Evolutionary conservation across 2,113 vertebrate species (phyloP).

Genomic region (Tor tambroides): DNA sequence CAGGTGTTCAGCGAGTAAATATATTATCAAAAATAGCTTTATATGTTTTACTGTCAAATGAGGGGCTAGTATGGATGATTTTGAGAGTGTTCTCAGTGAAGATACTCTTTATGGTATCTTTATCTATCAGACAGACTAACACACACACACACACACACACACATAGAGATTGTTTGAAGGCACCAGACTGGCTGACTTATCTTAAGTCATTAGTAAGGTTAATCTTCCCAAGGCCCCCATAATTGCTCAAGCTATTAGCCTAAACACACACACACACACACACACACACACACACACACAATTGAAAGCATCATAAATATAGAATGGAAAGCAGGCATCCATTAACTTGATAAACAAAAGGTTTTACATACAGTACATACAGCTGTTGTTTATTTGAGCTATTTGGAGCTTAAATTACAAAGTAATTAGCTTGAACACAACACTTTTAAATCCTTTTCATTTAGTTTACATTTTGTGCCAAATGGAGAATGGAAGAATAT

Average conservation of each 20-base stretch:
- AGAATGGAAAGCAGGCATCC: constrained; percentile 2
- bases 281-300: constrained; percentile 13
- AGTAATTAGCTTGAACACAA: neutral
- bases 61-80: neutral
- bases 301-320: constrained; percentile 3
- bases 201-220: constrained; percentile 39
- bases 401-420: neutral
- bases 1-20: neutral
- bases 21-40: neutral
- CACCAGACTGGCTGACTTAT: constrained; percentile 40
- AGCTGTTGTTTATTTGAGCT: constrained; percentile 2
- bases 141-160: neutral
- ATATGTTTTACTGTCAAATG: neutral
- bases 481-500: neutral
- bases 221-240: constrained; percentile 19
- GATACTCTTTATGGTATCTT: constrained; percentile 4
- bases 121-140: neutral
- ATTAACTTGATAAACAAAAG: neutral
- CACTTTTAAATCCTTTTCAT: neutral
- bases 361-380: neutral
- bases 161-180: constrained; percentile 1
- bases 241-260: constrained; percentile 24
- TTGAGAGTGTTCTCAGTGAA: neutral
- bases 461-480: neutral
- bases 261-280: constrained; percentile 33